These are phyloP conservation scores for Mactra quadrangularis DNA, from an alignment of 1,140 invertebrate genomes.

Conservation along the genomic window DNA sequence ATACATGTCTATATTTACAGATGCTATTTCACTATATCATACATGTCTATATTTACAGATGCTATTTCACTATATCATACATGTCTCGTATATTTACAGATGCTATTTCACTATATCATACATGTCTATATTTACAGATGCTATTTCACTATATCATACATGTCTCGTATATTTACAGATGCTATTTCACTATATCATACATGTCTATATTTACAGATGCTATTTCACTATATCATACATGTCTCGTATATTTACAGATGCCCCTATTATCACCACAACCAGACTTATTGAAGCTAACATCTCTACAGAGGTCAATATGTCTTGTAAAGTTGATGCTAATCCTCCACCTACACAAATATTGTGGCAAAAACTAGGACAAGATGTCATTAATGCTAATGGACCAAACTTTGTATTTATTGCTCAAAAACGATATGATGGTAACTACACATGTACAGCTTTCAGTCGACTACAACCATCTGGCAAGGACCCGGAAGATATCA, in stretches of 20 bases:
- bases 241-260: constrained; percentile 61
- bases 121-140: no score
- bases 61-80: no score
- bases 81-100: no score
- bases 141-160: no score
- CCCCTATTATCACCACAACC: constrained; percentile 61
- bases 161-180: no score
- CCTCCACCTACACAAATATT: constrained; percentile 63
- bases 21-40: no score
- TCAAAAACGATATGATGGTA: constrained; percentile 31
- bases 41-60: no score
- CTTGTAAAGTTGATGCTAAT: constrained; percentile 71
- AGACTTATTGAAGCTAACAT: constrained; percentile 56
- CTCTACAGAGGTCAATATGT: constrained; percentile 58
- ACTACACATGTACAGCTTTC: constrained; percentile 52
- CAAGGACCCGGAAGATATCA: constrained; percentile 24
- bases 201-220: no score
- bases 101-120: no score
- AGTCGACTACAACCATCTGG: constrained; percentile 51
- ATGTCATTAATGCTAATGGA: constrained; percentile 26
- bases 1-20: no score
- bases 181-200: no score
- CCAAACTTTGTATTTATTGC: constrained; percentile 50
- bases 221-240: no score
- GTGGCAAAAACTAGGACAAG: constrained; percentile 62